Base-by-base conservation (phyloP, 2,888 invertebrate species). In the Acanthosepion esculentum region DNA sequence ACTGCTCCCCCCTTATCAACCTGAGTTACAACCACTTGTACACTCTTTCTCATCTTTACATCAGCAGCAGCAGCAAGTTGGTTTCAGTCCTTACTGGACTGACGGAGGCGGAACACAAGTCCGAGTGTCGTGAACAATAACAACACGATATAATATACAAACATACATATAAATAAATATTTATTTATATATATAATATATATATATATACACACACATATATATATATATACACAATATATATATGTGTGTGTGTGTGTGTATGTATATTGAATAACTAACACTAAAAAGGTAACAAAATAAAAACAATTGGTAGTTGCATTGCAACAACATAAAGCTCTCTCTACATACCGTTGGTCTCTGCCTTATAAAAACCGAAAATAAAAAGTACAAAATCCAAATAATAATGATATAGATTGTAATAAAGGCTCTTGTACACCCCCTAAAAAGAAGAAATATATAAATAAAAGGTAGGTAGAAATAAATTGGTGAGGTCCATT, bases 61-160 rank as follows among this genome's bases (percentile, higher is more conserved):
- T n/a, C 78, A 78, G n/a, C 78, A 78, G 23, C 64, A 78, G 15
- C 78, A 93, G 50, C 48, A 93, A 93, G 48, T 93, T n/a, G 50
- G 53, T 93, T 93, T n/a, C 18, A 48, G 48, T 50, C n/a, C 50
- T 93, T 93, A 23, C 93, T 50, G 93, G 93, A 93, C 93, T 41
- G 93, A 93, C 50, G 93, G 93, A 48, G 93, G 93, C 23, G 53
- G 93, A 93, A 53, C 93, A 93, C 50, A 93, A 29, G 50, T 93
- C n/a, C 48, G 48, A n/a, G 93, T 93, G 93, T 93, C 93, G 93
- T 93, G 93, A 93, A 92, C 15, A 78, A 78, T n/a, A 78, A 78
- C 78, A 78, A n/a, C 0, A n/a, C 20, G 23, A 6, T 6, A 6
- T 6, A 15, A 78, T 12, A 78, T 33, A n/a, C n/a, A 10, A 12